Conservation (phyloP, 2,113 vertebrate species). For the Halichoeres trimaculatus region DNA sequence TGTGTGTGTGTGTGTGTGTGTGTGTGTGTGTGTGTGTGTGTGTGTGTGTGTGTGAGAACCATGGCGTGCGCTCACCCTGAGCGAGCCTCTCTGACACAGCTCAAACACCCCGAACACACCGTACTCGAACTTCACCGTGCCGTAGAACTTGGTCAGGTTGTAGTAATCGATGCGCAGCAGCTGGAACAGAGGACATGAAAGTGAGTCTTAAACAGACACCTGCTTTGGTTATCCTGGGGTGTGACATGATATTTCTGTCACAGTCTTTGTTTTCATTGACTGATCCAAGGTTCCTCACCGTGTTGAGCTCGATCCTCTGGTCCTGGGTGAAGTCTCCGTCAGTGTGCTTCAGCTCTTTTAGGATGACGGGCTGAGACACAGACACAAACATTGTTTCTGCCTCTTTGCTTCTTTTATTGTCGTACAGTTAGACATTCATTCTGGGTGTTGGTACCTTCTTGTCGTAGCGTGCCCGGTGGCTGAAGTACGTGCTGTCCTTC, state of each 20-base stretch:
- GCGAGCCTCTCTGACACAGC: constrained; percentile 94
- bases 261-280: background rate
- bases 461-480: constrained; percentile 91
- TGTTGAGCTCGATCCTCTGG: constrained; percentile 94
- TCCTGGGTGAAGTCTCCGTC: constrained; percentile 91
- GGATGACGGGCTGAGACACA: constrained; percentile 87
- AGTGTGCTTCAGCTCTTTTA: constrained; percentile 90
- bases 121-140: constrained; percentile 93
- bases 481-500: constrained; percentile 85
- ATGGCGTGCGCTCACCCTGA: constrained; percentile 87
- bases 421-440: background rate
- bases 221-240: too few relatives aligned
- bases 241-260: too few relatives aligned
- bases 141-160: constrained; percentile 98
- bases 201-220: too few relatives aligned
- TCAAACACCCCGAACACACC: constrained; percentile 93
- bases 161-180: constrained; percentile 94
- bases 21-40: too few relatives aligned
- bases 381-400: background rate
- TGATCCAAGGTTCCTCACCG: constrained; percentile 77
- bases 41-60: background rate
- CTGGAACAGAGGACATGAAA: constrained; percentile 71
- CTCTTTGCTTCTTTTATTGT: background rate
- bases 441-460: constrained; percentile 87
- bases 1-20: too few relatives aligned